Evolutionary conservation across 2,113 vertebrate species (phyloP), one percentile per base, ranked within the genome.

Genomic region (Psilopogon haemacephalus): DNA sequence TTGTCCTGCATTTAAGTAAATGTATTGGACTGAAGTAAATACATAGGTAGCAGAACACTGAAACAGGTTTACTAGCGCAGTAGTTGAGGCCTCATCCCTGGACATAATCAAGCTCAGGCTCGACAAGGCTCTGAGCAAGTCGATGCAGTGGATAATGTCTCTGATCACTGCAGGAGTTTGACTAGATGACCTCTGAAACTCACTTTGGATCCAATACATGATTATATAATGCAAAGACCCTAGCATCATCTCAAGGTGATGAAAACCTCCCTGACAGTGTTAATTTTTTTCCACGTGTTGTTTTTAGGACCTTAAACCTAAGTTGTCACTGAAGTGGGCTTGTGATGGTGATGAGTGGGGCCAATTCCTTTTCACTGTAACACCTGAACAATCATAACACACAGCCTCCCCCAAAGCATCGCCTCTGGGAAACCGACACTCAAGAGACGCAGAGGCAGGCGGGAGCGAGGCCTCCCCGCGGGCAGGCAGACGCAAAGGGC

Each of bases 311-410:
- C 33, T 37, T 27, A 48, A 50, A 62, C 9, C 1, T 3, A 44
- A 69, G 20, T 14, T 52, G 19, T 17, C n/a, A 9, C 16, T 7
- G 32, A n/a, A 58, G 27, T 0, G 0, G 52, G 15, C 28, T 38
- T 27, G 20, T 11, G 15, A 44, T 9, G 19, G 40, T 9, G 13
- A 63, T 8, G 40, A 65, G 28, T 7, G 40, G 0, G 30, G 19
- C 14, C 1, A 23, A 32, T 0, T 13, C 10, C 16, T 82, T 58
- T 32, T 35, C 2, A 2, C 11, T 21, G 37, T 9, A 0, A 2
- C 1, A 9, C 12, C 14, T 5, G 16, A 52, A 17, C n/a, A 32
- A 5, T 20, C 50, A 33, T 13, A 15, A 38, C 2, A 17, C 4
- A 23, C 48, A 50, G 48, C 48, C 65, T 26, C 11, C 4, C 12